These are phyloP conservation scores for Halcyon badia DNA, from an alignment of 2,797 vertebrate genomes.

Conservation along the genomic window DNA sequence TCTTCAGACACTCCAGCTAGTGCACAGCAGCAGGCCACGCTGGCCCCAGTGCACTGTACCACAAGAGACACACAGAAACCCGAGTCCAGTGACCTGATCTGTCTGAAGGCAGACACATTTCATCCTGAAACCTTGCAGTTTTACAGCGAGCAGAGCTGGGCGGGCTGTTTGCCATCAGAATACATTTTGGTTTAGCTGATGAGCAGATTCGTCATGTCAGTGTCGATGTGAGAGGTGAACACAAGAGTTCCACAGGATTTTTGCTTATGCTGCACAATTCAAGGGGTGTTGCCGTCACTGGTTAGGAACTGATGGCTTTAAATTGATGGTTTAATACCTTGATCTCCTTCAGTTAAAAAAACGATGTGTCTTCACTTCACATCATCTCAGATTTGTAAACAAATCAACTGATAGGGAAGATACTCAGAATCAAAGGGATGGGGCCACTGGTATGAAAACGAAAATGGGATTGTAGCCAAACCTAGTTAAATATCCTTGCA, in stretches of 20 bases:
- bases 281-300: conserved; percentile 54
- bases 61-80: conserved; percentile 22
- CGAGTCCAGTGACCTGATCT: conserved; percentile 13
- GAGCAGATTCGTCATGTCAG: conserved; percentile 64
- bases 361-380: conserved; percentile 32
- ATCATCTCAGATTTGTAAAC: conserved; percentile 66
- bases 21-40: not conserved
- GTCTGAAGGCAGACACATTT: conserved; percentile 59
- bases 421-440: conserved; percentile 29
- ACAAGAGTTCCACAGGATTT: conserved; percentile 56
- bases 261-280: conserved; percentile 59
- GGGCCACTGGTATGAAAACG: not conserved
- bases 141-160: conserved; percentile 58
- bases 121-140: conserved; percentile 71
- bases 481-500: not conserved
- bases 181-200: conserved; percentile 63
- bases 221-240: conserved; percentile 68
- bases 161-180: conserved; percentile 71
- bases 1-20: conserved; percentile 63
- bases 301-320: conserved; percentile 64
- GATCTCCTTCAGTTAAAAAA: conserved; percentile 65
- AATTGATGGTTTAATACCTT: conserved; percentile 67
- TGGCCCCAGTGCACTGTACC: not conserved
- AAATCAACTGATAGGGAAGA: conserved; percentile 62
- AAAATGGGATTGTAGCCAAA: conserved; percentile 17